Base-by-base conservation (phyloP, 1,140 invertebrate species). In the Epicauta chinensis region DNA sequence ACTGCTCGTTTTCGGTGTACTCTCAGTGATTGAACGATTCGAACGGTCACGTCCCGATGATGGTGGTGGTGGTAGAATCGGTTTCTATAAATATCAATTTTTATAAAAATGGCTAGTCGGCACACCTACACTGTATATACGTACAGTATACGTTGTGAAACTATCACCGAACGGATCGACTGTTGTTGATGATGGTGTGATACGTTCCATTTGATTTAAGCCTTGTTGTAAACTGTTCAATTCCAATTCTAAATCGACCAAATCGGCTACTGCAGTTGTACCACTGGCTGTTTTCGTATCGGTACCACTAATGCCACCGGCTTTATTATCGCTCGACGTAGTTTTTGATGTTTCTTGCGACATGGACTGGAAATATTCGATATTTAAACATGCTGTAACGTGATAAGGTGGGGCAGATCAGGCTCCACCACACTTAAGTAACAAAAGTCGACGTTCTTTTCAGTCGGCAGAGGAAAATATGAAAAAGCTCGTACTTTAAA, bases 221-320 rank as follows among this genome's bases (percentile, higher is more conserved):
- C 89, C 89, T 60, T 92, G 82, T 69, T 95, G 85, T 58, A 98
- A 77, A 42, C 86, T 91, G 58, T 86, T 89, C 45, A 97, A 74
- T 75, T 97, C 93, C 67, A 91, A 87, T 70, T 97, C 92, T 51
- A 98, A 74, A 74, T 97, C 93, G 13, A 98, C 82, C 52, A 98
- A 74, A 74, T 96, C 91, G 1, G 88, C 90, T 1, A 83, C 80
- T 7, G 75, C 76, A 3, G 61, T 60, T 16, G 59, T 59, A 6
- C 48, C 44, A 32, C 52, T 43, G 52, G 64, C 64, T 9, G 32
- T 37, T 38, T 66, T 63, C 13, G 47, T 48, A 23, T 17, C 51
- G 1, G 12, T n/a, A 11, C 41, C 10, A 35, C 29, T 52, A 13
- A 3, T 23, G 7, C 48, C 43, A 37, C 14, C 43, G 7, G 51